These are phyloP conservation scores for Syrrhaptes paradoxus DNA, from an alignment of 2,113 vertebrate genomes.

Conservation along the genomic window DNA sequence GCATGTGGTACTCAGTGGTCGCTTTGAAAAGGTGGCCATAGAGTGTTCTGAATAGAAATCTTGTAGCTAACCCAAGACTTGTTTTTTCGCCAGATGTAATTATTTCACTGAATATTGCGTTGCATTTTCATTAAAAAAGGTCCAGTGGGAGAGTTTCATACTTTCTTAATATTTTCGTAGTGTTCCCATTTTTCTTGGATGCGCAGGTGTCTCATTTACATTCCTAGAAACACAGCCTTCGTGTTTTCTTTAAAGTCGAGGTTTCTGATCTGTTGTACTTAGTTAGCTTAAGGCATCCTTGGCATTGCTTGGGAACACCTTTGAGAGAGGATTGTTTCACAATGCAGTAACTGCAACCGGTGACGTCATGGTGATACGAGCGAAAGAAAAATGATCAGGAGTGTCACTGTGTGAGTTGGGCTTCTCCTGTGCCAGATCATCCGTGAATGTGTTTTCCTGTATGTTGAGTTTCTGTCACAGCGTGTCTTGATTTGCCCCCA, in stretches of 20 bases:
- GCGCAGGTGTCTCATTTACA: conserved; percentile 48
- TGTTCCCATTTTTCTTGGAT: neutral
- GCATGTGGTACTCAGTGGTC: accelerated
- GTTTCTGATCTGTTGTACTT: conserved; percentile 44
- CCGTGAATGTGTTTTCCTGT: neutral
- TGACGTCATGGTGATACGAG: neutral
- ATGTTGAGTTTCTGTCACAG: neutral
- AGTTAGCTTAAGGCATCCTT: conserved; percentile 40
- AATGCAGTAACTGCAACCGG: neutral
- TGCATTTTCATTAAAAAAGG: neutral
- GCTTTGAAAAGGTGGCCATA: neutral
- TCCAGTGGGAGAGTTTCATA: neutral
- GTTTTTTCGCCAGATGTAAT: neutral
- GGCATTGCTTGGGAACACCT: neutral
- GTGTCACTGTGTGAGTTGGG: neutral
- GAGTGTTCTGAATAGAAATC: neutral
- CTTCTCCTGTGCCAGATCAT: neutral
- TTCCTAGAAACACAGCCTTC: conserved; percentile 45
- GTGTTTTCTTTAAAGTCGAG: conserved; percentile 5
- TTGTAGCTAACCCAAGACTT: neutral
- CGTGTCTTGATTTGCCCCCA: neutral
- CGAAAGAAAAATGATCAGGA: neutral
- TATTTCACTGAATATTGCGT: neutral
- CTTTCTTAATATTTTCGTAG: neutral
- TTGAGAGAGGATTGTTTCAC: conserved; percentile 26